Conservation (phyloP, 2,113 vertebrate species). For the Sceloporus tristichus region DNA sequence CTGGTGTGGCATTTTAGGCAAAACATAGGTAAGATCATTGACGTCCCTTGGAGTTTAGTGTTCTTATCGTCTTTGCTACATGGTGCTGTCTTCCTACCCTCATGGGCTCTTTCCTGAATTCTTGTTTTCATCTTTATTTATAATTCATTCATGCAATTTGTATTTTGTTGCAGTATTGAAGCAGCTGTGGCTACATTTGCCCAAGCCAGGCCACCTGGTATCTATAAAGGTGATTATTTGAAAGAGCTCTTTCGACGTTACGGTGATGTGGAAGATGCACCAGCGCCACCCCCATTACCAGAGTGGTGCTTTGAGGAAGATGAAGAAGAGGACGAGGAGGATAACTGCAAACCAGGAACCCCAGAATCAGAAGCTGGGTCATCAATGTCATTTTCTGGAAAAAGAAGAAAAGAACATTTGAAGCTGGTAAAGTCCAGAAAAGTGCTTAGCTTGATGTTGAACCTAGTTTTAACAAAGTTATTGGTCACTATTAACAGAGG, state of each 20-base stretch:
- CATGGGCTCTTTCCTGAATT: not conserved
- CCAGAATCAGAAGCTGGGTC: conserved; percentile 93
- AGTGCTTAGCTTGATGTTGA: conserved; percentile 19
- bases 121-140: not conserved
- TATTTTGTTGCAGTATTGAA: conserved; percentile 85
- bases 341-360: conserved; percentile 77
- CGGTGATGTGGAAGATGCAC: conserved; percentile 91
- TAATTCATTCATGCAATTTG: conserved; percentile 31
- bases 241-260: conserved; percentile 97
- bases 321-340: conserved; percentile 84
- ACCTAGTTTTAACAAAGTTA: not conserved
- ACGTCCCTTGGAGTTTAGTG: not conserved
- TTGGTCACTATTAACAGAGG: not conserved
- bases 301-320: conserved; percentile 98
- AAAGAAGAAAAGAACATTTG: conserved; percentile 93
- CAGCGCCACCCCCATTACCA: conserved; percentile 88
- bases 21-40: not conserved
- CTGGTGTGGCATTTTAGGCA: not conserved
- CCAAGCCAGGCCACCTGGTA: conserved; percentile 93
- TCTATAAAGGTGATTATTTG: conserved; percentile 98
- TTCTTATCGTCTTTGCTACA: not conserved
- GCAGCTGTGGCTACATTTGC: conserved; percentile 94
- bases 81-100: not conserved
- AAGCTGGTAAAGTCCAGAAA: conserved; percentile 86
- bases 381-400: conserved; percentile 86